Evolutionary conservation across 2,113 vertebrate genomes (phyloP).

Genomic region (Chaetodon auriga): DNA sequence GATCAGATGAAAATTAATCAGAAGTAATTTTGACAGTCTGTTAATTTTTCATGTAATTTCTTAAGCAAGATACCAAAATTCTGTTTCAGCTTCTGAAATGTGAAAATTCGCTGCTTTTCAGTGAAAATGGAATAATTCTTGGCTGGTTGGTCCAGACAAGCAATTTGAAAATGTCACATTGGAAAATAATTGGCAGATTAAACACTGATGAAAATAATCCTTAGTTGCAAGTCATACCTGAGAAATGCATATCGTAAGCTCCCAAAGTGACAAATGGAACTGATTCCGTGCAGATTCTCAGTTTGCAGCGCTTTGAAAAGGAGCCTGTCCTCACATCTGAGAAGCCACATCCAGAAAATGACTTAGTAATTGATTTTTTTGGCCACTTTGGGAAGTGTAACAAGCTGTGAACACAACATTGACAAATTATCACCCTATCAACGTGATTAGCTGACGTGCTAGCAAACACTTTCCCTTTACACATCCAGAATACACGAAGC

Average conservation of each 20-base stretch:
- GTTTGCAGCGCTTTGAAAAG: background rate
- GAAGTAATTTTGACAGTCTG: background rate
- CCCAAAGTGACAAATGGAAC: background rate
- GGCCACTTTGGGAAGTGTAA: background rate
- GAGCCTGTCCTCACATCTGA: background rate
- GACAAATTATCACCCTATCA: conserved; percentile 8
- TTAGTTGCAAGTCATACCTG: background rate
- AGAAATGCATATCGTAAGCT: background rate
- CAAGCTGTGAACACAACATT: conserved; percentile 6
- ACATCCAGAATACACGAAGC: background rate
- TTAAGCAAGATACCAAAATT: background rate
- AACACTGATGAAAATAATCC: background rate
- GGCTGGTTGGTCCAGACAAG: background rate
- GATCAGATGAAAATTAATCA: background rate
- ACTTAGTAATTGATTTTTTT: background rate
- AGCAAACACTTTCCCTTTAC: conserved; percentile 10
- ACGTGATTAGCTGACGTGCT: background rate
- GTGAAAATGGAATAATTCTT: background rate
- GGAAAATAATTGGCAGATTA: conserved; percentile 3
- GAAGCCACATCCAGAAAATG: background rate
- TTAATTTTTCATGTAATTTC: background rate
- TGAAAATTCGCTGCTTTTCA: background rate
- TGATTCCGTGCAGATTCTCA: background rate
- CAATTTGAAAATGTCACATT: background rate
- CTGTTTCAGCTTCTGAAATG: background rate